These are phyloP conservation scores for Chrysodeixis includens DNA, from an alignment of 2,888 invertebrate genomes.

Conservation along the genomic window DNA sequence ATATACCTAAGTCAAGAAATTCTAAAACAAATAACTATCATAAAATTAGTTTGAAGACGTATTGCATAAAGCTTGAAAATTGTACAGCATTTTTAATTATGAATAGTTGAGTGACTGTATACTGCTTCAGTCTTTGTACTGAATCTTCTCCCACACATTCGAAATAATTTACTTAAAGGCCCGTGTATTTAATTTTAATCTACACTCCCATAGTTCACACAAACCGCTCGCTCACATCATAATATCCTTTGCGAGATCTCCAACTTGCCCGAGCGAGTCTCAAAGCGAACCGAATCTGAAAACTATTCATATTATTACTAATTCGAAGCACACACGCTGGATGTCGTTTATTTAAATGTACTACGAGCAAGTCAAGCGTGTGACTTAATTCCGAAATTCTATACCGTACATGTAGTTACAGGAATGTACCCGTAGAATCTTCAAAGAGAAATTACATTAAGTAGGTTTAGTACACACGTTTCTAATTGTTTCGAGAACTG, in stretches of 20 bases:
- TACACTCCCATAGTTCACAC: constrained; percentile 8
- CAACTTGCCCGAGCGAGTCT: constrained; percentile 32
- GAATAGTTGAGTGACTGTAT: too few relatives aligned
- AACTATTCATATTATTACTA: constrained; percentile 61
- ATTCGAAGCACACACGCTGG: constrained; percentile 60
- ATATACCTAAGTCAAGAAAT: too few relatives aligned
- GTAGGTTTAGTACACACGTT: background rate
- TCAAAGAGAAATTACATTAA: background rate
- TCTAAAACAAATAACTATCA: too few relatives aligned
- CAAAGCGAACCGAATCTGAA: constrained; percentile 50
- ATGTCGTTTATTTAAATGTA: constrained; percentile 70
- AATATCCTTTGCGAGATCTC: constrained; percentile 36
- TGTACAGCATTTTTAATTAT: too few relatives aligned
- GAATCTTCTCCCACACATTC: background rate
- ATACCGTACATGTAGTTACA: constrained; percentile 33
- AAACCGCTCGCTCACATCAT: constrained; percentile 13
- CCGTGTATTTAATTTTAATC: background rate
- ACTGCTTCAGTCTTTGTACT: too few relatives aligned
- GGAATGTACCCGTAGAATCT: constrained; percentile 7
- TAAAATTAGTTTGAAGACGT: too few relatives aligned
- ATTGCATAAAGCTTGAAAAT: too few relatives aligned
- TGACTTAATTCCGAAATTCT: constrained; percentile 67
- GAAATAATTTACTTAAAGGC: background rate
- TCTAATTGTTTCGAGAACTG: background rate
- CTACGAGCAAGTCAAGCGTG: constrained; percentile 63